Percentiles rank a stretch among this genome's conserved stretches.
These are phyloP conservation scores for Trialeurodes vaporariorum DNA, from an alignment of 1,140 invertebrate genomes.

Conservation along the genomic window DNA sequence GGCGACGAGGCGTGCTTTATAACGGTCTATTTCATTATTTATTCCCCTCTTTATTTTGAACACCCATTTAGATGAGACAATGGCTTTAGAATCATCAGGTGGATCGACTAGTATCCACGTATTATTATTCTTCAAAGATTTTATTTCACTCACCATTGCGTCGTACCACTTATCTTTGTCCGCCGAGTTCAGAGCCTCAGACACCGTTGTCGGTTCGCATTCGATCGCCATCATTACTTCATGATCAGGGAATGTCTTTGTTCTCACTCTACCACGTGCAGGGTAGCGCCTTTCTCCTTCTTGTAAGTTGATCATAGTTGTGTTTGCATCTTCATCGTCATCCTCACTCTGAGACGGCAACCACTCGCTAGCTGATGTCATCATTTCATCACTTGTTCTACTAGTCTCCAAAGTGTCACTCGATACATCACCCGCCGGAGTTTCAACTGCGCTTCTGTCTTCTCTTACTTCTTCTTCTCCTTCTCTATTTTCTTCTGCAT, in stretches of 20 bases:
- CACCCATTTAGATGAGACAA: slow-evolving; percentile 32
- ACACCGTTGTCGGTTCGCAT: neutral
- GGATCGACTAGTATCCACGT: slow-evolving; percentile 31
- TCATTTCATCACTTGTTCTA: too few relatives aligned
- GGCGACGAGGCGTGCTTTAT: slow-evolving; percentile 36
- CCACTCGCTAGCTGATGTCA: neutral
- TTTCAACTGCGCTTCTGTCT: neutral
- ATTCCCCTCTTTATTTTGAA: slow-evolving; percentile 29
- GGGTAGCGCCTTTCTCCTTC: neutral
- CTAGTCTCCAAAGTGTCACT: too few relatives aligned
- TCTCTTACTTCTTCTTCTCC: neutral
- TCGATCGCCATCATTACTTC: neutral
- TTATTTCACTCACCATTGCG: slow-evolving; percentile 32
- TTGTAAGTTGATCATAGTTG: neutral
- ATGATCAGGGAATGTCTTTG: neutral
- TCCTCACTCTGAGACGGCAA: neutral
- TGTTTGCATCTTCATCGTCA: neutral
- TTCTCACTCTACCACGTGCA: neutral
- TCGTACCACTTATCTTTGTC: slow-evolving; percentile 25
- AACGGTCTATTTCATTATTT: slow-evolving; percentile 26
- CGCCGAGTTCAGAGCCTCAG: neutral
- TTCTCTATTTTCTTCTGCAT: neutral
- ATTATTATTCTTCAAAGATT: slow-evolving; percentile 30
- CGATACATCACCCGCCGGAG: neutral
- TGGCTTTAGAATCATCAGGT: slow-evolving; percentile 23